Base-by-base conservation (phyloP, 2,113 vertebrate species). In the Etheostoma cragini region DNA sequence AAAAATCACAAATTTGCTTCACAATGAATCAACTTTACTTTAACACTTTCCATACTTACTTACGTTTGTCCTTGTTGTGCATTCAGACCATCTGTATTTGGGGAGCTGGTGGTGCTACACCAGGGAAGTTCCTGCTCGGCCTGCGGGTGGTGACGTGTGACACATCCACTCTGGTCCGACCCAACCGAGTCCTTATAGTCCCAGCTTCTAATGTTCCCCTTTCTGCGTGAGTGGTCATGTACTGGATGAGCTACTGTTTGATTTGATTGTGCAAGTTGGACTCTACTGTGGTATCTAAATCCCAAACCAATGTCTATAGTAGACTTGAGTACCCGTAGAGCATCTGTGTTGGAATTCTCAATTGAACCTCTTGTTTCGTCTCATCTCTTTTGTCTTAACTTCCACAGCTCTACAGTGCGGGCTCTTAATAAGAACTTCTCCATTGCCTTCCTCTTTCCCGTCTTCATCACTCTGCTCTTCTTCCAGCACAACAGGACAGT, bases 381-480 rank as follows among this genome's bases (percentile, higher is more conserved):
- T 62, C 46, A 3, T 54, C 0, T 60, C 75, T 76, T 26, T 53
- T 38, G 13, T 72, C 77, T 74, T 35, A 1, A 13, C 35, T n/a
- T 38, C 42, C 62, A 33, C 91, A 99, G 97, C 90, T 99, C 98
- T 15, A 96, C 97, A 12, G 96, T 98, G 81, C 95, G 98, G 91
- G 97, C 98, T 60, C 88, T 99, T 91, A 99, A 98, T 93, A 99
- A 99, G 96, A 99, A 99, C 94, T 97, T 99, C 94, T 98, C 97
- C 88, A 99, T 99, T 77, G 97, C 98, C 50, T 98, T 98, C 54
- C 97, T 99, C 90, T 98, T 98, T 76, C 98, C 98, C 52, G 96
- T 98, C 1, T 99, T 99, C 92, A 97, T 99, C 93, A 98, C 97
- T 0, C 92, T 99, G 74, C 96, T 99, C 84, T 98, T 99, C 93